These are phyloP conservation scores for Rousettus leschenaultii DNA, from an alignment of 2,113 vertebrate genomes.

Conservation along the genomic window DNA sequence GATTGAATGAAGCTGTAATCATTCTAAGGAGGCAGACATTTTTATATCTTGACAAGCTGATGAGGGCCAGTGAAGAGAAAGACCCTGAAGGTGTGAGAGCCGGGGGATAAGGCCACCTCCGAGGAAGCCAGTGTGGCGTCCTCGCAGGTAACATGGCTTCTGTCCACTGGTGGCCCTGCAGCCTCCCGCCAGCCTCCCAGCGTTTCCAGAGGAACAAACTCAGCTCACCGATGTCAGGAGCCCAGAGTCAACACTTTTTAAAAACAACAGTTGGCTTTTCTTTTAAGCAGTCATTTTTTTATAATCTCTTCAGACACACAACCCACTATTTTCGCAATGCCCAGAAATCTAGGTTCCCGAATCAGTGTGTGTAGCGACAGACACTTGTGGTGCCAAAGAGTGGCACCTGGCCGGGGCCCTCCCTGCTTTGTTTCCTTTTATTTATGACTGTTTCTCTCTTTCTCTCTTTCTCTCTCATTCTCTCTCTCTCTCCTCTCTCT, in stretches of 20 bases:
- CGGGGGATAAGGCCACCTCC: background rate
- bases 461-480: background rate
- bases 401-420: background rate
- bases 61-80: background rate
- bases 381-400: background rate
- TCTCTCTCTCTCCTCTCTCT: too few relatives aligned
- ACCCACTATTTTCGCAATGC: background rate
- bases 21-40: background rate
- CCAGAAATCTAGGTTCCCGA: background rate
- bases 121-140: background rate
- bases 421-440: background rate
- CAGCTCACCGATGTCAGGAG: background rate
- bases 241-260: conserved; percentile 2
- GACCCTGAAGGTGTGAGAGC: background rate
- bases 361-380: background rate
- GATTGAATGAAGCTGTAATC: background rate
- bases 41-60: background rate
- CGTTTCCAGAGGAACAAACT: background rate
- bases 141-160: background rate
- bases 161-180: background rate
- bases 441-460: background rate
- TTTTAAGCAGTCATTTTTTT: background rate
- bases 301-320: conserved; percentile 11
- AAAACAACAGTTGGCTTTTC: background rate
- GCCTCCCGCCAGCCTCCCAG: background rate